A percentile compares a stretch with the other conserved stretches of the same genome.
Conservation (phyloP, 2,113 vertebrate genomes). For the Megaleporinus macrocephalus region DNA sequence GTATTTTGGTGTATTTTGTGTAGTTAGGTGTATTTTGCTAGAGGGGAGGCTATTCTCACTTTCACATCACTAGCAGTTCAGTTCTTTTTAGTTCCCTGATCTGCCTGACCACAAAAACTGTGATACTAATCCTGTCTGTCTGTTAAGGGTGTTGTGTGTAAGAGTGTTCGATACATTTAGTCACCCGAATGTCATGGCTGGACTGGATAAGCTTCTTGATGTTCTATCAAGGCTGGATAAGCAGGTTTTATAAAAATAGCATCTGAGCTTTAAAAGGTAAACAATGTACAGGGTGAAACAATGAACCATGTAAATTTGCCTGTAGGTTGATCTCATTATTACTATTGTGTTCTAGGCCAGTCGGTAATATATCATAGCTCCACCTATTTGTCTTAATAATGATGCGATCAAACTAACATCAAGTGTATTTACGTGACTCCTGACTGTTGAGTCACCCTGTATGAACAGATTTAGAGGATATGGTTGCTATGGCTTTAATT, state of each 20-base stretch:
- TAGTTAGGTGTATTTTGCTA: not conserved
- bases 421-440: too few relatives aligned
- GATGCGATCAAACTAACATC: not conserved
- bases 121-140: constrained; percentile 24
- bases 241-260: not conserved
- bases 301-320: not conserved
- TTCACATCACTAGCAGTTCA: too few relatives aligned
- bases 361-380: not conserved
- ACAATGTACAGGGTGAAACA: not conserved
- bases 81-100: too few relatives aligned
- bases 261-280: not conserved
- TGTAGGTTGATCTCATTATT: not conserved
- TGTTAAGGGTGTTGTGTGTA: too few relatives aligned
- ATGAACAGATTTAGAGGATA: too few relatives aligned
- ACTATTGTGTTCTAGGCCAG: too few relatives aligned
- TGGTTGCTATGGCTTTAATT: too few relatives aligned
- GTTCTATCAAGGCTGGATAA: not conserved
- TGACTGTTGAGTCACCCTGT: too few relatives aligned
- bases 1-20: too few relatives aligned
- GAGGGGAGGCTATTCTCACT: not conserved
- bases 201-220: not conserved
- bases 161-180: too few relatives aligned
- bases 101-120: not conserved
- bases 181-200: too few relatives aligned
- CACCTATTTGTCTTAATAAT: not conserved